These are phyloP conservation scores for Andrena hattorfiana DNA, from an alignment of 2,888 invertebrate species.

Conservation along the genomic window DNA sequence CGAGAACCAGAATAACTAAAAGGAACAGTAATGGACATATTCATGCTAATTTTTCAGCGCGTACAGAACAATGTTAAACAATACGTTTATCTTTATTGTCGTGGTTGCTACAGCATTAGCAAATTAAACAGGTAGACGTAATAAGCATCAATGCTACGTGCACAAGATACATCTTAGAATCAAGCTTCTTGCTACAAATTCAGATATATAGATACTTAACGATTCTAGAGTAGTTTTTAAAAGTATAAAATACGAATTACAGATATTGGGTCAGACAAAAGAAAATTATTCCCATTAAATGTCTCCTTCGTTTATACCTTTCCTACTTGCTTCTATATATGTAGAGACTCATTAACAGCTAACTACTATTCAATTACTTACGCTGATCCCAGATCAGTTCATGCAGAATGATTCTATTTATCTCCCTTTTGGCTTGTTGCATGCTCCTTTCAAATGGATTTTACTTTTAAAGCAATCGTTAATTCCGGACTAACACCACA, in stretches of 20 bases:
- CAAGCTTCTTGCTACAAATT: conserved; percentile 28
- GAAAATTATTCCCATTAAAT: conserved; percentile 23
- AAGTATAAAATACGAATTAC: conserved; percentile 34
- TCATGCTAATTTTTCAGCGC: conserved; percentile 1
- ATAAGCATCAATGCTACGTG: conserved; percentile 51
- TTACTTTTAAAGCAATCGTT: conserved; percentile 16
- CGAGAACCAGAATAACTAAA: conserved; percentile 10
- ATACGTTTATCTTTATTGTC: conserved; percentile 59
- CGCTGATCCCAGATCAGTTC: conserved; percentile 2
- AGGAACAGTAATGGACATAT: not conserved
- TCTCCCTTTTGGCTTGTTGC: not conserved
- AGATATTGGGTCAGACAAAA: not conserved
- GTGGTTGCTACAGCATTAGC: conserved; percentile 33
- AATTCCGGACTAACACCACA: conserved; percentile 2
- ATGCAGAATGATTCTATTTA: not conserved
- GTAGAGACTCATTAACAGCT: not conserved
- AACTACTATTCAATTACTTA: not conserved
- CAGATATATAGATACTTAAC: conserved; percentile 24
- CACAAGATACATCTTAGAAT: conserved; percentile 38
- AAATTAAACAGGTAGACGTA: conserved; percentile 48
- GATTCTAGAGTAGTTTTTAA: conserved; percentile 14
- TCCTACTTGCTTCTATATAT: not conserved
- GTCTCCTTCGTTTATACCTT: not conserved
- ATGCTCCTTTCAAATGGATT: not conserved
- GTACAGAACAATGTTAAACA: conserved; percentile 9